phyloP scores from a whole-genome alignment of 2,888 invertebrate genomes.

The Margaritifera margaritifera region DNA sequence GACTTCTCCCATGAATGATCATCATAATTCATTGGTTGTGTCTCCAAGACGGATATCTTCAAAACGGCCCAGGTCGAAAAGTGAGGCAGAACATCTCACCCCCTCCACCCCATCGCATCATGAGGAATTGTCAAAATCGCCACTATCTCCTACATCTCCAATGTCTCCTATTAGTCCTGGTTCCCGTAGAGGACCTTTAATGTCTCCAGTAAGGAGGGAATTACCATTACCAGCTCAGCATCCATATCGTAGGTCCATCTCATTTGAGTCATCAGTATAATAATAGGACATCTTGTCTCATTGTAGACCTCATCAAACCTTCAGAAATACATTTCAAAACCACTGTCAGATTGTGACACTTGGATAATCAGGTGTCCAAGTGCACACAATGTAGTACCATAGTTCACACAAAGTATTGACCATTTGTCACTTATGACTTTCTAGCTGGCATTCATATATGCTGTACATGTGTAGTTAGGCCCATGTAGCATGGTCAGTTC shows the following conservation, averaged over 20 bases:
- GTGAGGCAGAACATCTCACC: slow-evolving; percentile 26
- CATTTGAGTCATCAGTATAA: slow-evolving; percentile 74
- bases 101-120: slow-evolving; percentile 26
- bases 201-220: slow-evolving; percentile 21
- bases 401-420: no score
- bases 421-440: no score
- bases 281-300: no score
- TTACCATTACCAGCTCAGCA: slow-evolving; percentile 28
- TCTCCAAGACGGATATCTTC: slow-evolving; percentile 45
- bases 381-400: no score
- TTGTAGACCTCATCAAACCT: no score
- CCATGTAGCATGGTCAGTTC: no score
- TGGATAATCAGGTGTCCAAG: no score
- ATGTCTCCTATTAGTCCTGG: not conserved
- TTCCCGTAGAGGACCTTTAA: slow-evolving; percentile 21
- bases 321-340: no score
- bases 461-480: no score
- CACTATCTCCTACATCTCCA: no score
- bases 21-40: slow-evolving; percentile 15
- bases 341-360: no score
- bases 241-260: slow-evolving; percentile 29
- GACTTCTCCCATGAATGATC: slow-evolving; percentile 37
- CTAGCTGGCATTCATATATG: no score
- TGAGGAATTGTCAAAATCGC: not conserved
- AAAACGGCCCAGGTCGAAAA: slow-evolving; percentile 35